Percentiles rank a stretch among this genome's conserved stretches.
Evolutionary conservation across 64 coral and sea anemone genomes (phyloP).

Genomic region (Acropora yongei): DNA sequence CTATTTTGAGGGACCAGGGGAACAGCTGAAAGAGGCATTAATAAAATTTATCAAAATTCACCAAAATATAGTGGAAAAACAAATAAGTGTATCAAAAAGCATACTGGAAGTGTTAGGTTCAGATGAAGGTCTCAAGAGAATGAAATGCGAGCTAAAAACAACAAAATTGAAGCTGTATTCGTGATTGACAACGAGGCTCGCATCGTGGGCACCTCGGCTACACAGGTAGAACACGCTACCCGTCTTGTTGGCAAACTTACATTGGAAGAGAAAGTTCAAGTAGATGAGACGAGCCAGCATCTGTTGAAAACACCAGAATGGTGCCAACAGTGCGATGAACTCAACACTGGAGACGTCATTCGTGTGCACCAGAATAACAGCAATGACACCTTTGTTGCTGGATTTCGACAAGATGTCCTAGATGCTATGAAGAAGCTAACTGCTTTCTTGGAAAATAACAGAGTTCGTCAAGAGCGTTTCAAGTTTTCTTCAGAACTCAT

Average conservation of each 20-base stretch:
- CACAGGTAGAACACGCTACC: conserved; percentile 49
- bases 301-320: conserved; percentile 45
- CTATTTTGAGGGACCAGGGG: conserved; percentile 46
- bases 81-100: background rate
- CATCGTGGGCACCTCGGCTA: conserved; percentile 34
- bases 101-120: conserved; percentile 52
- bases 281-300: conserved; percentile 43
- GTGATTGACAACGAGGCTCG: conserved; percentile 37
- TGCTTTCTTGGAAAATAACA: conserved; percentile 50
- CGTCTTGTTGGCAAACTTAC: conserved; percentile 46
- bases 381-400: conserved; percentile 66
- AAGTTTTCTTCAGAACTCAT: background rate
- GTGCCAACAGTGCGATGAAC: conserved; percentile 27
- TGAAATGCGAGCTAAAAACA: conserved; percentile 47
- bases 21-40: conserved; percentile 37
- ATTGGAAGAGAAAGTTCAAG: conserved; percentile 60
- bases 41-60: conserved; percentile 29
- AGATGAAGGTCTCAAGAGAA: conserved; percentile 20
- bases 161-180: conserved; percentile 63
- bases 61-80: background rate
- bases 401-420: conserved; percentile 48
- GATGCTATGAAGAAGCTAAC: conserved; percentile 31
- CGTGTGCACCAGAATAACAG: conserved; percentile 25
- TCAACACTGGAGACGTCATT: conserved; percentile 20
- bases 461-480: background rate